Conservation (phyloP, 2,797 vertebrate genomes). For the Pangasius sanitwongsei region DNA sequence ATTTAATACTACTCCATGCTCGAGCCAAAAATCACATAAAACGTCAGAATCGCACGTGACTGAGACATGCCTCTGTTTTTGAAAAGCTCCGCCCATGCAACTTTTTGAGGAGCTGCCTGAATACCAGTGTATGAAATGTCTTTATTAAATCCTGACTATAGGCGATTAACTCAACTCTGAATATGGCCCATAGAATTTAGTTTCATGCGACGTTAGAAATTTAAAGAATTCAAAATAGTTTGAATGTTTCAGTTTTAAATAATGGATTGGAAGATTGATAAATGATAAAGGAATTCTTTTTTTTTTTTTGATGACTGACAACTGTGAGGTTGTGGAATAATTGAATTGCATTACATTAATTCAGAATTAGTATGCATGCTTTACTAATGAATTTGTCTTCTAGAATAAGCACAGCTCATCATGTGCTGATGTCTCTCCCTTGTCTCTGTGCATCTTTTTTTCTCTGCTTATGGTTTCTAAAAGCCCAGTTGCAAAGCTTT, state of each 20-base stretch:
- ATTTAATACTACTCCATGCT: too few relatives aligned
- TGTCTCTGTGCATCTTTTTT: not conserved
- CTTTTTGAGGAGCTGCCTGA: too few relatives aligned
- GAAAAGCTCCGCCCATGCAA: too few relatives aligned
- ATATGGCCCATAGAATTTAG: not conserved
- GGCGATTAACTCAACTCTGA: not conserved
- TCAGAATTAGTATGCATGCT: not conserved
- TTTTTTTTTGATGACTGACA: too few relatives aligned
- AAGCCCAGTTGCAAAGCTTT: slow-evolving; percentile 2
- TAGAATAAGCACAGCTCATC: not conserved
- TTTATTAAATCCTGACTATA: not conserved
- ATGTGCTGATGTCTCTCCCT: not conserved
- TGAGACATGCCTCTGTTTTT: too few relatives aligned
- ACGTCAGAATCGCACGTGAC: too few relatives aligned
- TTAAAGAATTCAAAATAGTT: not conserved
- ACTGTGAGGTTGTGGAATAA: not conserved
- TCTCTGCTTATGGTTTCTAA: slow-evolving; percentile 6
- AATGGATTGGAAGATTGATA: too few relatives aligned
- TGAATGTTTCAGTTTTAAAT: too few relatives aligned
- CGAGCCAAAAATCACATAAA: too few relatives aligned
- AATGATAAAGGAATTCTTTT: too few relatives aligned
- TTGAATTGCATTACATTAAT: not conserved
- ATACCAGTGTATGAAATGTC: not conserved
- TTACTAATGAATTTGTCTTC: not conserved
- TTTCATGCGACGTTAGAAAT: not conserved